Conservation (phyloP, 1,140 invertebrate genomes). For the Drosophila pseudoobscura region DNA sequence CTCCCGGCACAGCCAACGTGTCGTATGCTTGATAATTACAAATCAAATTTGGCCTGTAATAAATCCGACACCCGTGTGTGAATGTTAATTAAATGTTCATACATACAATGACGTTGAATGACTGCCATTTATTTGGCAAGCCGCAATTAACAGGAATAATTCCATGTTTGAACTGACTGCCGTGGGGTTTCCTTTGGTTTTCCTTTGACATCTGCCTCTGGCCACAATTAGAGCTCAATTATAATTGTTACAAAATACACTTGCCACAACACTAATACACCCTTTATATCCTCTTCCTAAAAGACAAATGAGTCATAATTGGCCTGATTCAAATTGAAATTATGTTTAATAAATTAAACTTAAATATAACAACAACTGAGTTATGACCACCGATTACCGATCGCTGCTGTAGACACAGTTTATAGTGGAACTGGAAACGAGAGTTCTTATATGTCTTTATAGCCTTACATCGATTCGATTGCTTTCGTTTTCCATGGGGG, state of each 20-base stretch:
- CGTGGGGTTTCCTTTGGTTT: constrained; percentile 14
- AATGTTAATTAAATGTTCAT: constrained; percentile 24
- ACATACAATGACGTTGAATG: constrained; percentile 32
- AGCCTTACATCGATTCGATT: no score
- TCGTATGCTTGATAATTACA: constrained; percentile 25
- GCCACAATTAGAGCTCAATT: no score
- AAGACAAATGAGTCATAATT: neutral
- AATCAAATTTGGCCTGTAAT: constrained; percentile 8
- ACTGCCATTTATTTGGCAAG: neutral
- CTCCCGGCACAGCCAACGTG: neutral
- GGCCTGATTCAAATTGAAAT: neutral
- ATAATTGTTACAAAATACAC: no score
- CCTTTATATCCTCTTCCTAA: no score
- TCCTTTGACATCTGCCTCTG: neutral
- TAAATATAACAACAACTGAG: neutral
- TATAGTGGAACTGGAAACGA: neutral
- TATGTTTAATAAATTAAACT: neutral
- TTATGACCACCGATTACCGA: neutral
- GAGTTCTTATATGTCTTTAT: neutral
- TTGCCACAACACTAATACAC: no score
- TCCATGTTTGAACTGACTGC: constrained; percentile 2
- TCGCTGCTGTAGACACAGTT: neutral
- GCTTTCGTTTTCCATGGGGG: neutral
- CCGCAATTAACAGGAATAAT: neutral
- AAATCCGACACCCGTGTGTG: constrained; percentile 12